Evolutionary conservation across 37 sponge, comb jelly and placozoan species (phyloP).

Genomic region (Chondrosia reniformis): DNA sequence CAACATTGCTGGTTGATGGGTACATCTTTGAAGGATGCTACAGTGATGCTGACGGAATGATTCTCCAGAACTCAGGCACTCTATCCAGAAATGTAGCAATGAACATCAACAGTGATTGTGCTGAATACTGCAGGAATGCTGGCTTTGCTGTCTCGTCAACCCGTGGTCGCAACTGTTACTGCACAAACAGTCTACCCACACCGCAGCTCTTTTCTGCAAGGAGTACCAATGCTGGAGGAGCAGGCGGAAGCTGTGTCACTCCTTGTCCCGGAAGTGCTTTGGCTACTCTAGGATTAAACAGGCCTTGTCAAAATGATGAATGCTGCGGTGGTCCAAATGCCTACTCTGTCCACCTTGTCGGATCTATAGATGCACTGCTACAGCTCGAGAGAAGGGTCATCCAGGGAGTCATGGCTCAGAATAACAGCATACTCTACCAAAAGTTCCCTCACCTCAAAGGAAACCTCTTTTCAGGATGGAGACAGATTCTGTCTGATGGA

Average conservation of each 20-base stretch:
- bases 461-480: too few species aligned
- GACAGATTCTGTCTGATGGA: too few species aligned
- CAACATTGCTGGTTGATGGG: too few species aligned
- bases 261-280: background rate
- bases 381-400: background rate
- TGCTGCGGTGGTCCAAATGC: constrained; percentile 2
- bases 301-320: background rate
- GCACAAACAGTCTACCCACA: background rate
- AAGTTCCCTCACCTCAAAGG: too few species aligned
- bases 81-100: too few species aligned
- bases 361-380: background rate
- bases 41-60: background rate
- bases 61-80: background rate
- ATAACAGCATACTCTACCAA: too few species aligned
- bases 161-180: background rate
- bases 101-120: background rate
- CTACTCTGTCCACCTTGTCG: background rate
- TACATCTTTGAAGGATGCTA: constrained; percentile 7
- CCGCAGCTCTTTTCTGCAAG: background rate
- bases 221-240: background rate
- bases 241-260: background rate
- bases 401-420: too few species aligned
- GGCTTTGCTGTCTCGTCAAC: background rate
- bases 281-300: background rate
- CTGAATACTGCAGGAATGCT: background rate